Evolutionary conservation across 30 jellyfish, hydroid and myxozoan species (phyloP).

Genomic region (Hydractinia echinata): DNA sequence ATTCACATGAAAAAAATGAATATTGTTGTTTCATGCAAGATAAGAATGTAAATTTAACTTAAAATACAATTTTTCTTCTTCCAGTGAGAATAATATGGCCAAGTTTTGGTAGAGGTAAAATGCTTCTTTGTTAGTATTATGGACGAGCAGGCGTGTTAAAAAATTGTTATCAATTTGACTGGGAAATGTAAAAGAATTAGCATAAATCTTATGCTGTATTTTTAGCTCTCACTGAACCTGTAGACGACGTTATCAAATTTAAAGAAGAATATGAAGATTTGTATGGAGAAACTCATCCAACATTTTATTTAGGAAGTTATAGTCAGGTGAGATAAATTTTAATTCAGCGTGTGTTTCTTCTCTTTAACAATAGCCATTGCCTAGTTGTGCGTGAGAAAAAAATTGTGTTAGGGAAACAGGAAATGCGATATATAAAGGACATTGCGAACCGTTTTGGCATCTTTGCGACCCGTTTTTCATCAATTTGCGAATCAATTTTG

Average conservation of each 20-base stretch:
- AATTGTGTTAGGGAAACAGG: too few species aligned
- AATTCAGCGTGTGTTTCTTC: too few species aligned
- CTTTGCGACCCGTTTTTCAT: too few species aligned
- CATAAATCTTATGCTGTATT: not conserved
- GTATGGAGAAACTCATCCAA: slow-evolving; percentile 69
- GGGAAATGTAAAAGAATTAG: not conserved
- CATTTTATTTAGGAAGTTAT: slow-evolving; percentile 80
- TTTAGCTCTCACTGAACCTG: slow-evolving; percentile 65
- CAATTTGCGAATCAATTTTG: too few species aligned
- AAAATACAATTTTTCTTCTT: not conserved
- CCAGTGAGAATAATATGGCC: slow-evolving; percentile 69
- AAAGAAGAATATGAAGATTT: slow-evolving; percentile 51
- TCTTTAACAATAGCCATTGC: too few species aligned
- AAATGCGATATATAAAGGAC: too few species aligned
- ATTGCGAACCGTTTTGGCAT: too few species aligned
- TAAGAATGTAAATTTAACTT: not conserved
- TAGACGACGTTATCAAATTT: slow-evolving; percentile 71
- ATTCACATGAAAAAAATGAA: too few species aligned
- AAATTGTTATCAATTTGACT: not conserved
- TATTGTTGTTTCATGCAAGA: not conserved
- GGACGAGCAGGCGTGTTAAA: not conserved
- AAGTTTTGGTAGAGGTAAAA: slow-evolving; percentile 56
- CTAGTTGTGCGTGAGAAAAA: too few species aligned
- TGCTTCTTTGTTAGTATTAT: not conserved
- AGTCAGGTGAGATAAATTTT: slow-evolving; percentile 50